Evolutionary conservation across 2,113 vertebrate genomes (phyloP), one percentile per base, ranked within the genome.

Genomic region (Nannobrachium achirus): DNA sequence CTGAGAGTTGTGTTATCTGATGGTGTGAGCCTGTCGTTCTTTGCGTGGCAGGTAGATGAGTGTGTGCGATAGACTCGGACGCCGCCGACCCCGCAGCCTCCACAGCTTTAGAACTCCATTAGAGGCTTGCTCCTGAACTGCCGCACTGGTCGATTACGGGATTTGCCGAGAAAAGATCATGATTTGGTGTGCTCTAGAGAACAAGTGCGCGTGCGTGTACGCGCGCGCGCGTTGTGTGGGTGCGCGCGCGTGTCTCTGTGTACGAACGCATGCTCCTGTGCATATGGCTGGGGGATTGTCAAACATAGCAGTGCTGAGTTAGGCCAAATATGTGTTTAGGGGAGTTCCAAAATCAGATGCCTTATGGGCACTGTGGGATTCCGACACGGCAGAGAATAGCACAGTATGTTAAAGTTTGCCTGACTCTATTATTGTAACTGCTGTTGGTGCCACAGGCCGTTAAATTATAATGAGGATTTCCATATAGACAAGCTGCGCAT

Each of bases 341-440:
- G 56, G 38, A 10, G 14, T 70, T 56, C 39, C 33, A 63, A 38
- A 45, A 58, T 16, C 38, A 65, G 39, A 57, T 52, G 49, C 70
- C 64, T 62, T 40, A 41, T 0, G 67, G 67, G 39, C 15, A 51
- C 58, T 71, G 56, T 65, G 62, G 56, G 44, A 67, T 33, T 49
- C 4, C 33, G 63, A 56, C 16, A 52, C 16, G 10, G 53, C 10
- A 61, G 65, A 69, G 69, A 78, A 46, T 51, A 69, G 56, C 70
- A 48, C 63, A 53, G n/a, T 67, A 44, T 63, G 52, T 50, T 57
- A 13, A 62, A 51, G 8, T 14, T 14, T 53, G 19, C 55, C 40
- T 25, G 9, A 42, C n/a, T 61, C 18, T 39, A 1, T 39, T n/a
- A 7, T 40, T 44, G 53, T 20, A 71, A 57, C 44, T 62, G 58